Evolutionary conservation across 2,113 vertebrate genomes (phyloP), one percentile per base, ranked within the genome.

Genomic region (Cyprinus carpio): DNA sequence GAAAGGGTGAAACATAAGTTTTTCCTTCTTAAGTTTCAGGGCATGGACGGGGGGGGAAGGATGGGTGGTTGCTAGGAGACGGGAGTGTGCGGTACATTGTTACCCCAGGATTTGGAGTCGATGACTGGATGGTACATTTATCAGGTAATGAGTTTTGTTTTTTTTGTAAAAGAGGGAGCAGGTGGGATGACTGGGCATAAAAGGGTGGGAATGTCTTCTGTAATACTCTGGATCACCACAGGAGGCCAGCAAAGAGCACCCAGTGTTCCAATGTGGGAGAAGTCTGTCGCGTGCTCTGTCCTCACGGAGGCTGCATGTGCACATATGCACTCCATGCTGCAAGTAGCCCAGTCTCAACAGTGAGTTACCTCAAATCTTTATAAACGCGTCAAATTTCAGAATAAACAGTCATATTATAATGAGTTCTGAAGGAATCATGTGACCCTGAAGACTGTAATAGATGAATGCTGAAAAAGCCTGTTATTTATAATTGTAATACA

Each of bases 41-140:
- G n/a, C n/a, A n/a, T n/a, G n/a, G n/a, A n/a, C n/a, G n/a, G n/a
- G n/a, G n/a, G n/a, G n/a, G n/a, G n/a, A n/a, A n/a, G n/a, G n/a
- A n/a, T n/a, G n/a, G n/a, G n/a, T n/a, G n/a, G n/a, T n/a, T n/a
- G n/a, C 13, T 89, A 99, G 98, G 97, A 95, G 75, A 96, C 95
- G 0, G 95, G n/a, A n/a, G 98, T 16, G 93, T 96, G 76, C 96
- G 99, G 46, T 99, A 97, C 75, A 92, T 99, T 9, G 98, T n/a
- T 99, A 78, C 97, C 98, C 0, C 94, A 96, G 87, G 98, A 97
- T 91, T 99, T 99, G n/a, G n/a, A 92, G 96, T 99, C 87, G 97
- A 98, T 82, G 98, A 99, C 87, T 99, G 98, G 98, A 96, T n/a
- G n/a, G 93, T 87, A 99, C 98, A 87, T 99, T 99, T 89, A 97